phyloP scores from a whole-genome alignment of 1,140 invertebrate species.

The Drosophila biarmipes region DNA sequence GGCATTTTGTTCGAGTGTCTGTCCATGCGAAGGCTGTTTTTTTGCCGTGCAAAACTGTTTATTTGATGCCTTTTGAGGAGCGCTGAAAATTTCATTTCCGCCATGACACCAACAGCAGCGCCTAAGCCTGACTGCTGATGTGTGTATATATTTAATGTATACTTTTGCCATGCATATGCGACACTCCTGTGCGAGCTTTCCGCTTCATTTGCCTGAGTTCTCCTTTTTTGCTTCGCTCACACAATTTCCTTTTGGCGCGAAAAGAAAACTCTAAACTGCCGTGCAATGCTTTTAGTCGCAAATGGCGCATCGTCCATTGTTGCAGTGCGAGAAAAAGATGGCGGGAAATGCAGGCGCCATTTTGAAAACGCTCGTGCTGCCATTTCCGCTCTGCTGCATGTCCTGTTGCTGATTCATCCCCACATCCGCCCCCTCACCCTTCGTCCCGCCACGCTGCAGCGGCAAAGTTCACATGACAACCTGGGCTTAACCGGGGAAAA shows the following conservation, averaged over 20 bases:
- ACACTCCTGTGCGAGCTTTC: slow-evolving; percentile 48
- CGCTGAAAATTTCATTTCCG: slow-evolving; percentile 76
- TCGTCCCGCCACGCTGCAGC: background rate
- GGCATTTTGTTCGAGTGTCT: slow-evolving; percentile 60
- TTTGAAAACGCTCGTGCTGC: slow-evolving; percentile 63
- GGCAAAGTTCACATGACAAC: slow-evolving; percentile 44
- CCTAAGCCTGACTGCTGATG: slow-evolving; percentile 19
- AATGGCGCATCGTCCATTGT: slow-evolving; percentile 63
- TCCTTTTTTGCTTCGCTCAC: slow-evolving; percentile 14
- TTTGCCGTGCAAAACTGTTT: slow-evolving; percentile 62
- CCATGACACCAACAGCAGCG: slow-evolving; percentile 56
- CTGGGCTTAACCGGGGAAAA: slow-evolving; percentile 17
- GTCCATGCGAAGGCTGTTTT: slow-evolving; percentile 43
- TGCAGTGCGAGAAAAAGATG: slow-evolving; percentile 25
- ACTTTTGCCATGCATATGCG: slow-evolving; percentile 52
- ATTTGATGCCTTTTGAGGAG: slow-evolving; percentile 41
- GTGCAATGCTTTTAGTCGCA: slow-evolving; percentile 60
- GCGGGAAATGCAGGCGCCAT: slow-evolving; percentile 62
- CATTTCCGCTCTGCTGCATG: slow-evolving; percentile 66
- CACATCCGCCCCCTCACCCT: background rate
- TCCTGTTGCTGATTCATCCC: slow-evolving; percentile 39
- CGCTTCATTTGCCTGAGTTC: slow-evolving; percentile 63
- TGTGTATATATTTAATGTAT: slow-evolving; percentile 14
- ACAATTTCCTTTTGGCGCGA: slow-evolving; percentile 70
- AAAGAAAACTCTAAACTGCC: slow-evolving; percentile 59